Evolutionary conservation across 2,888 invertebrate species (phyloP).

Genomic region (Cheilosia soror): DNA sequence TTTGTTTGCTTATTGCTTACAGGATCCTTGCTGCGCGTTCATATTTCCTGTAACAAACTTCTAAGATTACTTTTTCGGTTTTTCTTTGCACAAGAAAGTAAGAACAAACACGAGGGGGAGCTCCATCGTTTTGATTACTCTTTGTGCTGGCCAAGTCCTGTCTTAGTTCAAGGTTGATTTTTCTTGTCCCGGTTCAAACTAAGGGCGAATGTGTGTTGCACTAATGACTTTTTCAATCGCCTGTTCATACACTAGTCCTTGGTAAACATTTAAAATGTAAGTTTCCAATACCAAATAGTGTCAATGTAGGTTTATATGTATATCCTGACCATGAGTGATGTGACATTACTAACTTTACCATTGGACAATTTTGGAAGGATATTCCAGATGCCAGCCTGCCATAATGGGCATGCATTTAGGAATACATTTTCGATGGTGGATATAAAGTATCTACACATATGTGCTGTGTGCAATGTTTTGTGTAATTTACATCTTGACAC

Average conservation of each 20-base stretch:
- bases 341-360: background rate
- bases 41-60: conserved; percentile 62
- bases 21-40: conserved; percentile 60
- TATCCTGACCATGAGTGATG: conserved; percentile 34
- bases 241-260: background rate
- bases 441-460: background rate
- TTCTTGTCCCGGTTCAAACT: conserved; percentile 18
- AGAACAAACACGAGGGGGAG: conserved; percentile 34
- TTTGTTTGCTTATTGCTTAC: conserved; percentile 46
- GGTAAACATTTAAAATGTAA: too few species aligned
- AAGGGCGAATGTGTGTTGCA: conserved; percentile 15
- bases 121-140: conserved; percentile 6
- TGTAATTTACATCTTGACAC: background rate
- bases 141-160: conserved; percentile 16
- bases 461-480: background rate
- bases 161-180: conserved; percentile 11
- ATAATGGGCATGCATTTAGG: background rate
- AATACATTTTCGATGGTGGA: background rate
- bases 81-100: conserved; percentile 45
- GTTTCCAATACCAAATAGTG: conserved; percentile 42
- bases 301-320: conserved; percentile 32
- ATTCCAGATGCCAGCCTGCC: background rate
- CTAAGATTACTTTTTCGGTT: conserved; percentile 58
- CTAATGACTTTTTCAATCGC: conserved; percentile 64
- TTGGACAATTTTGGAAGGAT: background rate